Conservation (phyloP, 2,888 invertebrate genomes). For the Plebejus anna region DNA sequence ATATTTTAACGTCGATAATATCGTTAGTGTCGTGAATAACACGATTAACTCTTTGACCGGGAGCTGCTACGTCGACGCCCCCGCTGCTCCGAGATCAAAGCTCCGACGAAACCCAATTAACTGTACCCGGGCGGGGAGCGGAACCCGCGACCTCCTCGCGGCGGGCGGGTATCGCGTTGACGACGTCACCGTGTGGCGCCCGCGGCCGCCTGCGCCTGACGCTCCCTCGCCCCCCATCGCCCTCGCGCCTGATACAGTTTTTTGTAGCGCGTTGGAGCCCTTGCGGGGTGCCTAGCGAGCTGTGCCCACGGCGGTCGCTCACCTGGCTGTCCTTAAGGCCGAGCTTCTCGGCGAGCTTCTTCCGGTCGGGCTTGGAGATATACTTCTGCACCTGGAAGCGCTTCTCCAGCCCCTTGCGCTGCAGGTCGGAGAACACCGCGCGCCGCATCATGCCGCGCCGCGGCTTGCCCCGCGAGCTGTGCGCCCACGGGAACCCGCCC, state of each 20-base stretch:
- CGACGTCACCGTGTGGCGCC: constrained; percentile 58
- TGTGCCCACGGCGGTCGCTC: neutral
- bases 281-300: neutral
- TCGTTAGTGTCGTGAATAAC: neutral
- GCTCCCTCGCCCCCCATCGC: constrained; percentile 45
- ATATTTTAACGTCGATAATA: neutral
- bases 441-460: constrained; percentile 97
- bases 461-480: constrained; percentile 94
- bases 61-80: neutral
- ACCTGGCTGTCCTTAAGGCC: constrained; percentile 99
- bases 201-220: constrained; percentile 58
- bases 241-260: constrained; percentile 59
- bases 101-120: neutral
- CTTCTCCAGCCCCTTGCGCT: constrained; percentile 96
- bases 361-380: constrained; percentile 98
- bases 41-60: neutral
- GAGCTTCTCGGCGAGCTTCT: constrained; percentile 96
- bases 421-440: constrained; percentile 97
- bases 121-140: neutral
- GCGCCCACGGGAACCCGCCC: constrained; percentile 92
- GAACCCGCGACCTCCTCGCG: constrained; percentile 38
- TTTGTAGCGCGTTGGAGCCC: constrained; percentile 62
- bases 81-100: neutral
- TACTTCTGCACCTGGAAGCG: constrained; percentile 98
- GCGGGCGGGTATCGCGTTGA: constrained; percentile 53